These are phyloP conservation scores for Listronotus bonariensis DNA, from an alignment of 1,140 invertebrate species.

Conservation along the genomic window DNA sequence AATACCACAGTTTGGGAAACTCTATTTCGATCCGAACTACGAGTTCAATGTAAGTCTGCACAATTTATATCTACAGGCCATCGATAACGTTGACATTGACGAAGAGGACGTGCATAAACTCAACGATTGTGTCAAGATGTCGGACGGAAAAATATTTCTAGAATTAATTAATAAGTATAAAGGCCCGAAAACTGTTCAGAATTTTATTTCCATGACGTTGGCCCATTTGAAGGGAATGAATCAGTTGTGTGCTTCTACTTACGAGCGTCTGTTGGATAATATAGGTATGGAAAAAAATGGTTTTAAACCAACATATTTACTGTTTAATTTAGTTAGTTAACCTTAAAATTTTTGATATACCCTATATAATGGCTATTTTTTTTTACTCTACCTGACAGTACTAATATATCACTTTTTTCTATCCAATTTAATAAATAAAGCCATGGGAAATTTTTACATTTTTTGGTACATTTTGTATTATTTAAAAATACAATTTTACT, in stretches of 20 bases:
- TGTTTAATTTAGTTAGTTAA: too few species aligned
- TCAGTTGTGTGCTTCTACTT: conserved; percentile 17
- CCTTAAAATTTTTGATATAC: too few species aligned
- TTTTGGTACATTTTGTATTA: too few species aligned
- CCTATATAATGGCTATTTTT: too few species aligned
- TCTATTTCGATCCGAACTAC: conserved; percentile 15
- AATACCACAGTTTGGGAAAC: conserved; percentile 11
- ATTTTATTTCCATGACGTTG: conserved; percentile 37
- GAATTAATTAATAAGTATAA: conserved; percentile 29
- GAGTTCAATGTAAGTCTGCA: conserved; percentile 31
- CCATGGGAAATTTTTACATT: too few species aligned
- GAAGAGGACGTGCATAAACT: conserved; percentile 28
- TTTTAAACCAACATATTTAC: too few species aligned
- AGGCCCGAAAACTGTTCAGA: conserved; percentile 25
- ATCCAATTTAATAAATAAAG: too few species aligned
- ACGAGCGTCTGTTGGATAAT: conserved; percentile 1
- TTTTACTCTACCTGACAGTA: too few species aligned
- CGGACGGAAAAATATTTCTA: conserved; percentile 19
- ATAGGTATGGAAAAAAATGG: conserved; percentile 24
- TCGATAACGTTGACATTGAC: conserved; percentile 25
- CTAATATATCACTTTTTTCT: too few species aligned
- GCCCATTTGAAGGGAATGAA: conserved; percentile 32
- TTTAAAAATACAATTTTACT: too few species aligned
- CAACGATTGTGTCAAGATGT: conserved; percentile 26
- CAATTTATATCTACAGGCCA: conserved; percentile 21